Evolutionary conservation across 2,113 vertebrate species (phyloP).

Genomic region (Chamaea fasciata): DNA sequence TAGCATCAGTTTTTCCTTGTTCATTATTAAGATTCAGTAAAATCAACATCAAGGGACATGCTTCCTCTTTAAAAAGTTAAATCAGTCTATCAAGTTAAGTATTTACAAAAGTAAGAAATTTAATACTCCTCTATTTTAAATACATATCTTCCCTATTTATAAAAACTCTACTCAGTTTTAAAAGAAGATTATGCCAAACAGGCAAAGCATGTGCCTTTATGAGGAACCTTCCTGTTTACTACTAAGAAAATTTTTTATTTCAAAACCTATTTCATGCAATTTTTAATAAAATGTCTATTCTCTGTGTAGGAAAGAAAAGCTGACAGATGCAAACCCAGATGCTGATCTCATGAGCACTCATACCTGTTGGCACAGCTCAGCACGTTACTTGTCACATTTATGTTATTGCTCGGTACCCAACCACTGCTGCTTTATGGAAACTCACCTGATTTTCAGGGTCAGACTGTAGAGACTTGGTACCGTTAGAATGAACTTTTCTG

Average conservation of each 20-base stretch:
- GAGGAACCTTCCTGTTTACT: neutral
- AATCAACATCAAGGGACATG: neutral
- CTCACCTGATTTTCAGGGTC: neutral
- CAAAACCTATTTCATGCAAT: neutral
- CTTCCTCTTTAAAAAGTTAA: neutral
- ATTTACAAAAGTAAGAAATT: neutral
- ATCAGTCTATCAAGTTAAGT: neutral
- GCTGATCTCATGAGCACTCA: neutral
- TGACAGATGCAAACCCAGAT: neutral
- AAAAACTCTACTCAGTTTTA: neutral
- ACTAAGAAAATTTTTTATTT: neutral
- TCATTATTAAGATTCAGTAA: neutral
- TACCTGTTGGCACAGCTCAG: neutral
- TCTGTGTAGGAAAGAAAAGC: neutral
- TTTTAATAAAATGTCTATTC: neutral
- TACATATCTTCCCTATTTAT: neutral
- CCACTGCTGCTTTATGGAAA: neutral
- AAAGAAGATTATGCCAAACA: neutral
- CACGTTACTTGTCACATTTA: neutral
- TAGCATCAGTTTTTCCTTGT: neutral
- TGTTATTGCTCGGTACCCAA: neutral
- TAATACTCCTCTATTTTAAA: neutral
- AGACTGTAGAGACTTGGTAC: neutral
- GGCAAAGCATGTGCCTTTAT: neutral
- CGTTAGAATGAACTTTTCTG: neutral